Evolutionary conservation across 2,113 vertebrate genomes (phyloP).

Genomic region (Varanus komodoensis): DNA sequence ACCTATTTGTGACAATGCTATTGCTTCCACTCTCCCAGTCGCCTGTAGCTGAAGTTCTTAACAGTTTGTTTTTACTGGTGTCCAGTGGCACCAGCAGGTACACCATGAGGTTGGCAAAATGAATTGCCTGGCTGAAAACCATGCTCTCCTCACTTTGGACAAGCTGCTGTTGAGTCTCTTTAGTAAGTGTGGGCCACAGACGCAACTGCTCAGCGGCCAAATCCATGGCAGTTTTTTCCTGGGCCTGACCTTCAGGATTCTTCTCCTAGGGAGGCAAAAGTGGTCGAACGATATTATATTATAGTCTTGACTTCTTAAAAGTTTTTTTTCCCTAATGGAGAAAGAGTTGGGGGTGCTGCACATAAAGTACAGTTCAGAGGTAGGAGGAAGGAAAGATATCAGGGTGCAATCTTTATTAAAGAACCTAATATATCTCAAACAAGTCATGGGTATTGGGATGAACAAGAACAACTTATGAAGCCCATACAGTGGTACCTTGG

Average conservation of each 20-base stretch:
- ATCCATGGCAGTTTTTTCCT: conserved; percentile 93
- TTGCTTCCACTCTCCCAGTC: conserved; percentile 99
- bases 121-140: conserved; percentile 98
- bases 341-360: not conserved
- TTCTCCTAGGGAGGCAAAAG: conserved; percentile 74
- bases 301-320: not conserved
- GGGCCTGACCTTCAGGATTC: conserved; percentile 55
- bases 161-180: conserved; percentile 91
- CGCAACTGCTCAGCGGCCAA: conserved; percentile 93
- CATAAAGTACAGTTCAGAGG: not conserved
- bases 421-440: not conserved
- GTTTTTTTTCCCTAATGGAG: not conserved
- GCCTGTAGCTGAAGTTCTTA: conserved; percentile 83
- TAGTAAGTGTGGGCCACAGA: conserved; percentile 88
- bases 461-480: not conserved
- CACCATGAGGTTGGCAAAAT: conserved; percentile 99
- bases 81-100: conserved; percentile 95
- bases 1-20: conserved; percentile 97
- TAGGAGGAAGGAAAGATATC: not conserved
- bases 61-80: conserved; percentile 93
- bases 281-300: conserved; percentile 24
- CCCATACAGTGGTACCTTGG: too few relatives aligned
- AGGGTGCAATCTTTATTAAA: not conserved
- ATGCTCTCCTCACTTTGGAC: conserved; percentile 96
- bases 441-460: not conserved